Conservation (phyloP, 2,113 vertebrate species). For the Oncorhynchus clarkii region DNA sequence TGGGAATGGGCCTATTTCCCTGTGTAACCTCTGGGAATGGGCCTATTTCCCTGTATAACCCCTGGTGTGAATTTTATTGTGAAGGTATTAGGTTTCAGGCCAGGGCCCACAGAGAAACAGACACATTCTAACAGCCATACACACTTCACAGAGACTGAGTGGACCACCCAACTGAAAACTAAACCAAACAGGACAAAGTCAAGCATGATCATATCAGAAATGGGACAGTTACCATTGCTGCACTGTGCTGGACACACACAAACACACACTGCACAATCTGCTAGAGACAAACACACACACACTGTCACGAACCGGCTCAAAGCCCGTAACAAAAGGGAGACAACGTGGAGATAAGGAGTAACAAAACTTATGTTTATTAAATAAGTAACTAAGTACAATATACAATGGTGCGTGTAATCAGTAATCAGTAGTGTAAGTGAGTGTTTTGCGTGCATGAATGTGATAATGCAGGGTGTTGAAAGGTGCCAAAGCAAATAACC, state of each 20-base stretch:
- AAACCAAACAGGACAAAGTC: slow-evolving; percentile 61
- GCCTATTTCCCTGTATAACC: slow-evolving; percentile 62
- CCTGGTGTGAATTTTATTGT: slow-evolving; percentile 70
- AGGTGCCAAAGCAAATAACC: no score
- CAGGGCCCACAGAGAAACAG: slow-evolving; percentile 61
- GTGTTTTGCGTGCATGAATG: no score
- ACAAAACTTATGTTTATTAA: no score
- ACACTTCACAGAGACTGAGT: slow-evolving; percentile 51
- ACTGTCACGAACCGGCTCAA: background rate
- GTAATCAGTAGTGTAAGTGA: no score
- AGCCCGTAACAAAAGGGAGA: no score
- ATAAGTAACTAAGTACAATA: no score
- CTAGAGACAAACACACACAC: background rate
- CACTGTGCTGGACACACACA: no score
- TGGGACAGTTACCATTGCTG: background rate
- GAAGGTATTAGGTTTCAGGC: slow-evolving; percentile 64
- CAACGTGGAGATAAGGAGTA: no score
- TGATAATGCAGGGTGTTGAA: no score
- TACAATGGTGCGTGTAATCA: no score
- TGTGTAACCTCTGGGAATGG: slow-evolving; percentile 28
- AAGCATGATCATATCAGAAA: slow-evolving; percentile 41
- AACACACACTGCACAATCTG: no score
- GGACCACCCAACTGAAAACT: slow-evolving; percentile 67
- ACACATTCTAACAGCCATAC: slow-evolving; percentile 29
- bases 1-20: no score